Conservation (phyloP, 2,113 vertebrate genomes). For the Lates calcarifer region DNA sequence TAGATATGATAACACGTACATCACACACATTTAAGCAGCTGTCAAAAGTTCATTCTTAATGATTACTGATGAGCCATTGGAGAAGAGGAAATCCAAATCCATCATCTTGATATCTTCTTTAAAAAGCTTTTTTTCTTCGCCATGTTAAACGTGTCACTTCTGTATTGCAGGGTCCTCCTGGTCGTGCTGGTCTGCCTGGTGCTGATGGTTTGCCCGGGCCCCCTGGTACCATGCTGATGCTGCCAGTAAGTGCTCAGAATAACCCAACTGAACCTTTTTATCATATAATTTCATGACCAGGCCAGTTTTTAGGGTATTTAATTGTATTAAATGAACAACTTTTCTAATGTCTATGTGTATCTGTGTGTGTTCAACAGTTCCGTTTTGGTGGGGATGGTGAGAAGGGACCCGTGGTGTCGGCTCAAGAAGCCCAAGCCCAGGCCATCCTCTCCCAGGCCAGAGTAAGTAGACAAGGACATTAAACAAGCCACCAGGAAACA, state of each 20-base stretch:
- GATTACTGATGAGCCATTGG: not conserved
- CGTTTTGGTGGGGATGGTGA: slow-evolving; percentile 94
- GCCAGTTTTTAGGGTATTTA: not conserved
- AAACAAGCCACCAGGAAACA: slow-evolving; percentile 14
- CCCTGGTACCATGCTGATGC: slow-evolving; percentile 97
- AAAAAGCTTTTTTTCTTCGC: not conserved
- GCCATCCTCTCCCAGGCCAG: slow-evolving; percentile 98
- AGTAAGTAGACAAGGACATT: slow-evolving; percentile 84
- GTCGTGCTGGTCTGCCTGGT: slow-evolving; percentile 94
- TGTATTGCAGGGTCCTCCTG: slow-evolving; percentile 89
- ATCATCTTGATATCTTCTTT: not conserved
- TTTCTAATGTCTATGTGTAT: not conserved
- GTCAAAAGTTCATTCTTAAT: not conserved
- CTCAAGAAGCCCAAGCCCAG: slow-evolving; percentile 97
- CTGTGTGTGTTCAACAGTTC: slow-evolving; percentile 85
- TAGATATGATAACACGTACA: not conserved
- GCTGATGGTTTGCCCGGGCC: slow-evolving; percentile 96
- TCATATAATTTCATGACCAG: not conserved
- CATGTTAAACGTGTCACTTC: not conserved
- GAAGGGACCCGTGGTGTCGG: slow-evolving; percentile 94
- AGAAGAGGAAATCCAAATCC: not conserved
- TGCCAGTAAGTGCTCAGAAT: slow-evolving; percentile 89
- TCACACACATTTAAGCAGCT: not conserved
- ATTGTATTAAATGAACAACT: not conserved
- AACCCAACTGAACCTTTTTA: not conserved